Base-by-base conservation (phyloP, 1,140 invertebrate genomes). In the Drosophila mayri region DNA sequence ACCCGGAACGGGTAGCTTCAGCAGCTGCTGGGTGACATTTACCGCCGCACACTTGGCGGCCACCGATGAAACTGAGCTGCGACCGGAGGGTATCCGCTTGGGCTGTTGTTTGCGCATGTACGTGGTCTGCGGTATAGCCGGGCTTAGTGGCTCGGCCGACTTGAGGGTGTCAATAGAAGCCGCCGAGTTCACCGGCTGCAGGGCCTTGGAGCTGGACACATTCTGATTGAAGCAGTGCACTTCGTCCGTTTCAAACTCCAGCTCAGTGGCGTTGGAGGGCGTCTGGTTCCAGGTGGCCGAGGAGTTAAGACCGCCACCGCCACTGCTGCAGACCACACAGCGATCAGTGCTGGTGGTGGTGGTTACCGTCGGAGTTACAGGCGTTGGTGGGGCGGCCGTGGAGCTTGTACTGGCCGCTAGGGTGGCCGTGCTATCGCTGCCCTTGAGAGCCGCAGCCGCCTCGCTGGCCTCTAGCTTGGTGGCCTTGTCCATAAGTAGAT, bases 181-280 rank as follows among this genome's bases (percentile, higher is more conserved):
- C 4, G 85, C 81, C 10, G 90, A 91, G 35, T 77, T 90, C 14
- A 90, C 84, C 0, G 88, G 14, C 41, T 82, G 80, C 46, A 91
- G 5, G 0, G 41, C 60, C 9, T 54, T 76, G 0, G 85, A 68
- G 41, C 65, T 64, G 38, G 30, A 40, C 37, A 61, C 64, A 40
- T 59, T 79, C 12, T 84, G 85, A 43, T 76, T 81, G 44, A 80
- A 90, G 55, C 82, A 90, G 41, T 92, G 91, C 46, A 90, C 60
- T 9, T 94, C 93, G 44, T 94, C 95, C 73, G 94, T 95, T 76
- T 94, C 94, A 64, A 94, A 95, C 84, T 95, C 95, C 92, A 95
- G 93, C 87, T 95, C 95, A 4, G 95, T 95, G 49, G 95, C 95
- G 77, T 95, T 95, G 1, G 95, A 95, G 0, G 95, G 95, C 4